phyloP scores from a whole-genome alignment of 1,140 invertebrate species.

The Leptonema lineaticorne region DNA sequence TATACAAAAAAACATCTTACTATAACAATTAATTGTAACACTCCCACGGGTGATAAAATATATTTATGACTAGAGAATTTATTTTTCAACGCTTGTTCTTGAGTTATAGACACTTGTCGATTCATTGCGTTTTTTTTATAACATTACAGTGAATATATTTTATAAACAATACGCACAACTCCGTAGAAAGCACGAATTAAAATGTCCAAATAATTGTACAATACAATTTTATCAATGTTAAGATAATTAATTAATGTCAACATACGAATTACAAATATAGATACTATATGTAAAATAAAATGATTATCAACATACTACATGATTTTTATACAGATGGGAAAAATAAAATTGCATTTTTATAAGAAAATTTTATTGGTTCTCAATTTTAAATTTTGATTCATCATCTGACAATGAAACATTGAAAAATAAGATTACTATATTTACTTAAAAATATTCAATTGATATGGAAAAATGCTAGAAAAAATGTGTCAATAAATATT shows the following conservation, averaged over 20 bases:
- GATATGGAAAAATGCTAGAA: constrained; percentile 42
- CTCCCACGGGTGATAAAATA: constrained; percentile 33
- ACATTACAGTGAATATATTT: too few species aligned
- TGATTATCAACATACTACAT: too few species aligned
- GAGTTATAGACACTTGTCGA: constrained; percentile 27
- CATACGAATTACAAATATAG: too few species aligned
- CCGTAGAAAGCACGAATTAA: too few species aligned
- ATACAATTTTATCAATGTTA: not conserved
- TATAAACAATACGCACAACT: too few species aligned
- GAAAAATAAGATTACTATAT: constrained; percentile 39
- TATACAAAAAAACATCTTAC: too few species aligned
- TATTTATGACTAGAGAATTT: constrained; percentile 33
- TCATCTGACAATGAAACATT: constrained; percentile 28
- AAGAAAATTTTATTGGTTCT: constrained; percentile 40
- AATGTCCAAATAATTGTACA: too few species aligned
- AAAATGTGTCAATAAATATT: constrained; percentile 40
- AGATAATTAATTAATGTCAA: too few species aligned
- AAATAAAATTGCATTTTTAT: constrained; percentile 9
- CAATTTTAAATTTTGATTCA: constrained; percentile 36
- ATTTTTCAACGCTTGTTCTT: constrained; percentile 30
- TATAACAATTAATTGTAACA: constrained; percentile 28
- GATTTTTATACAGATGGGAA: not conserved
- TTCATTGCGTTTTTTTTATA: constrained; percentile 31
- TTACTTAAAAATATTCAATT: too few species aligned
- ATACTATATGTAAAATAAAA: too few species aligned